phyloP scores from a whole-genome alignment of 2,888 invertebrate species.

The Gerris lacustris region DNA sequence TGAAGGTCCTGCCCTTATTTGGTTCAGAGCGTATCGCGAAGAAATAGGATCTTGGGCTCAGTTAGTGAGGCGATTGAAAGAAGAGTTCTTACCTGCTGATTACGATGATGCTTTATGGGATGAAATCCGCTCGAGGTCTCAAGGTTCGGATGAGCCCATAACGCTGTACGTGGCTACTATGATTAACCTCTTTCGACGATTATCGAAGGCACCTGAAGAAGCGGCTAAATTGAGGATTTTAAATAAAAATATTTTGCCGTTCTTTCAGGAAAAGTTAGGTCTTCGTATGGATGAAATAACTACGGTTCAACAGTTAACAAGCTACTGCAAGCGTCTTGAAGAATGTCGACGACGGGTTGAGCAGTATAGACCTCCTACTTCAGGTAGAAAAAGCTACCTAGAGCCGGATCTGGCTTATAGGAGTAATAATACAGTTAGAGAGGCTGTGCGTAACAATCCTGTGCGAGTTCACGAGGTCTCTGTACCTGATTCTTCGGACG shows the following conservation, averaged over 20 bases:
- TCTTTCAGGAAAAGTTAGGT: conserved; percentile 10
- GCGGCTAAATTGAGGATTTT: conserved; percentile 10
- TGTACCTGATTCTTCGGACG: background rate
- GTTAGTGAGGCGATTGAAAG: conserved; percentile 8
- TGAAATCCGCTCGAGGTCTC: conserved; percentile 28
- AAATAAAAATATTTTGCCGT: conserved; percentile 16
- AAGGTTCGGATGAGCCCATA: conserved; percentile 29
- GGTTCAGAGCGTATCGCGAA: conserved; percentile 32
- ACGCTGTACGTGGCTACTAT: conserved; percentile 29
- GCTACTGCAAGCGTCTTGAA: background rate
- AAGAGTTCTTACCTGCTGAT: conserved; percentile 26
- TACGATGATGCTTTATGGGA: conserved; percentile 29
- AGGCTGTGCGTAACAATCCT: background rate
- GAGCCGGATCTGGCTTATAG: background rate
- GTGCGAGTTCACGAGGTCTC: background rate
- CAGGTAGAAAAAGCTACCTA: background rate
- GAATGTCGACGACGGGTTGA: background rate
- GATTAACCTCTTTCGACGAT: conserved; percentile 26
- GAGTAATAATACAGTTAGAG: background rate
- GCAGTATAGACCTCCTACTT: background rate
- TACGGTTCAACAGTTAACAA: background rate
- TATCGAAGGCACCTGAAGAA: conserved; percentile 19
- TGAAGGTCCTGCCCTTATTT: conserved; percentile 26
- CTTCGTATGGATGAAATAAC: background rate
- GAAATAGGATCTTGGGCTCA: conserved; percentile 16